Evolutionary conservation across 2,888 invertebrate genomes (phyloP), one percentile per base, ranked within the genome.

Genomic region (Hemicrepidius hirtus): DNA sequence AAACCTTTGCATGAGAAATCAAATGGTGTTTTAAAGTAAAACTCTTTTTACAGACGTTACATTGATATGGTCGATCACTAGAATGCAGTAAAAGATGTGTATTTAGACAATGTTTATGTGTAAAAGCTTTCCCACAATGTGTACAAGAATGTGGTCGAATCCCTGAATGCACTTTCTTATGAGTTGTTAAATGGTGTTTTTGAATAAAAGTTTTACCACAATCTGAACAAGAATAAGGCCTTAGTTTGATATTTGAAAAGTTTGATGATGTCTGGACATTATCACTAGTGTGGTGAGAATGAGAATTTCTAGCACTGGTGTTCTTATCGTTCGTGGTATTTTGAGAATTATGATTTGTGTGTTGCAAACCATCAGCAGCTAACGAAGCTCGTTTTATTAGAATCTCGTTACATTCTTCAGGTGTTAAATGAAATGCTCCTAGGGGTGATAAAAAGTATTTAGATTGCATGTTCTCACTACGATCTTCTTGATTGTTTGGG

Each of bases 21-120:
- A 95, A 89, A 86, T 95, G 95, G 86, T 95, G 95, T 84, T 95
- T 95, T 71, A 95, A 87, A 0, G 95, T 95, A 83, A 95, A 95
- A 73, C 94, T 93, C 88, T 95, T 95, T 87, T 94, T 95, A 87
- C 95, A 95, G 87, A 95, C 95, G 75, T 91, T 90, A 84, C 95
- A 95, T 84, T 94, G 92, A 86, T 93, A 95, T 49, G 95, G 95
- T 78, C 95, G 88, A 78, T 94, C 94, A 35, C 94, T 93, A 44
- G 94, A 94, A 85, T 95, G 95, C 79, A 95, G 87, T 82, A 95
- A 85, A 78, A 95, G 88, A 86, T 95, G 95, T 24, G 95, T 95
- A 84, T 95, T 95, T 76, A 94, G 89, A 85, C 94, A 94, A 84
- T 94, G 94, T 86, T 94, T 94, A 85, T 94, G 91, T 66, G 94